These are phyloP conservation scores for Sericinus montela DNA, from an alignment of 2,888 invertebrate genomes.

Conservation along the genomic window DNA sequence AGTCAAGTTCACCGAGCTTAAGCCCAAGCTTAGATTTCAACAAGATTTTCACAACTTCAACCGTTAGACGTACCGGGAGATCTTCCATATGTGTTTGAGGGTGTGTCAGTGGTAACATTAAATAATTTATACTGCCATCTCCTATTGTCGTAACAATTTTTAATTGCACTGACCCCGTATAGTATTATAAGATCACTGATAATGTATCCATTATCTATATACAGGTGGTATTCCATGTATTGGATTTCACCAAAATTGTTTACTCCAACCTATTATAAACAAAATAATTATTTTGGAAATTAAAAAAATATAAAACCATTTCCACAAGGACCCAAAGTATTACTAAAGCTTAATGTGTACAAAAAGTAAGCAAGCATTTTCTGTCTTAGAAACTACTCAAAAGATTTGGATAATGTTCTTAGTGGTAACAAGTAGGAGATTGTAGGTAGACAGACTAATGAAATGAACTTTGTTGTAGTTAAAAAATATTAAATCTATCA, in stretches of 20 bases:
- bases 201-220: constrained; percentile 66
- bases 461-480: no score
- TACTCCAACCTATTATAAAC: constrained; percentile 34
- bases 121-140: constrained; percentile 43
- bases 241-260: constrained; percentile 71
- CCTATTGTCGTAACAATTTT: constrained; percentile 40
- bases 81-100: constrained; percentile 46
- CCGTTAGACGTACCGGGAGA: constrained; percentile 40
- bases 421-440: no score
- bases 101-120: constrained; percentile 43
- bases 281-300: background rate
- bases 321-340: no score
- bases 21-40: no score
- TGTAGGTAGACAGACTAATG: no score
- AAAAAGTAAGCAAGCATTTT: no score
- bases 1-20: no score
- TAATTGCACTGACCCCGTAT: constrained; percentile 23
- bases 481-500: no score
- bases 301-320: no score
- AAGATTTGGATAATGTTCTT: no score
- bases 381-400: no score
- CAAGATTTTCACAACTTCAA: background rate
- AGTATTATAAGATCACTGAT: constrained; percentile 38
- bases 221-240: constrained; percentile 64
- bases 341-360: no score